Evolutionary conservation across 1,140 invertebrate species (phyloP).

Genomic region (Drosophila ficusphila): DNA sequence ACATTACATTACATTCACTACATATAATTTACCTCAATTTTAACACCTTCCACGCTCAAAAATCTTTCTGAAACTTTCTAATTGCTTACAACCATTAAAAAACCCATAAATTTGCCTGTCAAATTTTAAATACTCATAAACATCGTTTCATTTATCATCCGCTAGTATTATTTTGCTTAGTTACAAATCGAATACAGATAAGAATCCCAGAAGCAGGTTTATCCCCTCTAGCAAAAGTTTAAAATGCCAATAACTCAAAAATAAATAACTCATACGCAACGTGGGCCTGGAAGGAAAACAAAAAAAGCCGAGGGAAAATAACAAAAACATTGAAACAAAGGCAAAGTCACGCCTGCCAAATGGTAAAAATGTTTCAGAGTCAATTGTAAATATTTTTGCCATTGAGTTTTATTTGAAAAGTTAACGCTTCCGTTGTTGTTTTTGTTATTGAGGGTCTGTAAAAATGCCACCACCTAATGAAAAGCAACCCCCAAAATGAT

Average conservation of each 20-base stretch:
- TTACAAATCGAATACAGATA: constrained; percentile 36
- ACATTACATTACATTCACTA: too few relatives aligned
- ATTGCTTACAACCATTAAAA: background rate
- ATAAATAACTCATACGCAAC: constrained; percentile 80
- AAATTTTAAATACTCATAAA: constrained; percentile 40
- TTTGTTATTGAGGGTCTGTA: constrained; percentile 8
- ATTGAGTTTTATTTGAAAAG: constrained; percentile 82
- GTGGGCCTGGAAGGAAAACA: constrained; percentile 6
- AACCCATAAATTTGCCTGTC: constrained; percentile 30
- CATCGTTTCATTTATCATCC: constrained; percentile 25
- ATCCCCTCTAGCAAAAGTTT: constrained; percentile 36
- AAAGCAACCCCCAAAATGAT: constrained; percentile 50
- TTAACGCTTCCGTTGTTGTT: constrained; percentile 23
- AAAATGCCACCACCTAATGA: constrained; percentile 70
- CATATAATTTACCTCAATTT: too few relatives aligned
- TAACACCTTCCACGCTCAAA: background rate
- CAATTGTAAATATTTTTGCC: constrained; percentile 79
- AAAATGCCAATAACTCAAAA: constrained; percentile 75
- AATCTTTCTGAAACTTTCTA: background rate
- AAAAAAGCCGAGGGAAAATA: background rate
- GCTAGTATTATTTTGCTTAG: background rate
- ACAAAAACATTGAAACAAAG: constrained; percentile 51
- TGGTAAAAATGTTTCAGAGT: constrained; percentile 33
- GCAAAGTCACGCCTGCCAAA: constrained; percentile 72
- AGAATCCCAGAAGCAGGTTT: constrained; percentile 36